Evolutionary conservation across 2,113 vertebrate species (phyloP).

Genomic region (Anas platyrhynchos): DNA sequence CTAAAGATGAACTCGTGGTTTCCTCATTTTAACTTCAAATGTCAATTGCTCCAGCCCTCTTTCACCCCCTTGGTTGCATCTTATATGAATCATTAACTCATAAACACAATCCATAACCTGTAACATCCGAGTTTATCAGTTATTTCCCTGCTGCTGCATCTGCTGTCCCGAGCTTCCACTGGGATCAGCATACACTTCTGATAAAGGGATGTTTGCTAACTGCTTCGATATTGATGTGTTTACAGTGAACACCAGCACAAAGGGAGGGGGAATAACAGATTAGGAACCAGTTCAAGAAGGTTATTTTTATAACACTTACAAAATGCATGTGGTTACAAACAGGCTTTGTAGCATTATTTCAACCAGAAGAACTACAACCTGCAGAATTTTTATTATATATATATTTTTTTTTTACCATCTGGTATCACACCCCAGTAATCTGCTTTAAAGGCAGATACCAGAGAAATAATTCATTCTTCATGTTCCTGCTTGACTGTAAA

Average conservation of each 20-base stretch:
- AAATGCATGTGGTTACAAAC: conserved; percentile 24
- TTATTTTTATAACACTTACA: conserved; percentile 59
- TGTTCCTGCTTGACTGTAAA: background rate
- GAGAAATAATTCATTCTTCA: background rate
- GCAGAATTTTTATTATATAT: background rate
- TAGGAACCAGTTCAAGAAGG: conserved; percentile 34
- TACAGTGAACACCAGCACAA: conserved; percentile 26
- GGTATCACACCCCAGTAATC: background rate
- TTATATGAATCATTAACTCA: background rate
- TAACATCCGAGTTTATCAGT: conserved; percentile 3
- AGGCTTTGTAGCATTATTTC: background rate
- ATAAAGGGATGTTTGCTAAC: conserved; percentile 53
- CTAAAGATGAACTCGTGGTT: background rate
- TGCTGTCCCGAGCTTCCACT: conserved; percentile 11
- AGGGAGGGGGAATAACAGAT: conserved; percentile 53
- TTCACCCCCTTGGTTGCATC: background rate
- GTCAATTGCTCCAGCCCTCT: background rate
- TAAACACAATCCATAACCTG: conserved; percentile 18
- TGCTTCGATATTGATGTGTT: conserved; percentile 66
- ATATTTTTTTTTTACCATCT: background rate
- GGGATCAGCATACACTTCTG: background rate
- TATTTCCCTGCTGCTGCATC: conserved; percentile 11
- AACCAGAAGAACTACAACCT: background rate
- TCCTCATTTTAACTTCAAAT: background rate
- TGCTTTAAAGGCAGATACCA: background rate